phyloP scores from a whole-genome alignment of 2,888 invertebrate genomes.

The Pogonocherus hispidulus region DNA sequence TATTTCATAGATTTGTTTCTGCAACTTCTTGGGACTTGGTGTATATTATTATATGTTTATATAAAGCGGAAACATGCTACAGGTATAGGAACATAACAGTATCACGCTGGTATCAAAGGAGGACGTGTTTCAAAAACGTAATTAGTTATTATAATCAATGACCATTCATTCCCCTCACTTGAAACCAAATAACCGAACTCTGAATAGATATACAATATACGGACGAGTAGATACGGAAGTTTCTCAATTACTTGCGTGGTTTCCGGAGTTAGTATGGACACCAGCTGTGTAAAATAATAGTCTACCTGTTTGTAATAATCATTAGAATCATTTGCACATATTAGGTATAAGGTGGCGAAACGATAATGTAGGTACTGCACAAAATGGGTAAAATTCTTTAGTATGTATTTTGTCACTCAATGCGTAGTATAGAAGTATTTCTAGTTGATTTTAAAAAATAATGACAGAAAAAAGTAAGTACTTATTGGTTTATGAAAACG shows the following conservation, averaged over 20 bases:
- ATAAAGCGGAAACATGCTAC: constrained; percentile 8
- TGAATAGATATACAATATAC: too few species aligned
- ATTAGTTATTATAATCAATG: constrained; percentile 13
- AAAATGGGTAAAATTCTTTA: too few species aligned
- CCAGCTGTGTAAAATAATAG: constrained; percentile 17
- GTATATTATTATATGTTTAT: too few species aligned
- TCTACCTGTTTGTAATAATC: constrained; percentile 11
- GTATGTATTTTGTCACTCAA: too few species aligned
- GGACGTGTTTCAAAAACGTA: constrained; percentile 12
- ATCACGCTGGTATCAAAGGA: constrained; percentile 4
- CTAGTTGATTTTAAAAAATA: too few species aligned
- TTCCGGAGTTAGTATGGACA: constrained; percentile 13
- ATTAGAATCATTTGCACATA: neutral
- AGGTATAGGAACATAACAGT: neutral
- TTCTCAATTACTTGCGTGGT: constrained; percentile 22
- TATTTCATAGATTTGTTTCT: too few species aligned
- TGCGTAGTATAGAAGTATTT: too few species aligned
- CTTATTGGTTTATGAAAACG: too few species aligned
- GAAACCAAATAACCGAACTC: constrained; percentile 1
- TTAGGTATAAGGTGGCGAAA: neutral
- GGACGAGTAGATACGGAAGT: too few species aligned
- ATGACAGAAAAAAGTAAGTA: too few species aligned
- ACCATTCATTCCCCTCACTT: neutral
- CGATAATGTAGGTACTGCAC: neutral
- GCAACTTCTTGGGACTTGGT: too few species aligned